Evolutionary conservation across 1,140 invertebrate genomes (phyloP), one percentile per base, ranked within the genome.

Genomic region (Oncopodura yosiiana): DNA sequence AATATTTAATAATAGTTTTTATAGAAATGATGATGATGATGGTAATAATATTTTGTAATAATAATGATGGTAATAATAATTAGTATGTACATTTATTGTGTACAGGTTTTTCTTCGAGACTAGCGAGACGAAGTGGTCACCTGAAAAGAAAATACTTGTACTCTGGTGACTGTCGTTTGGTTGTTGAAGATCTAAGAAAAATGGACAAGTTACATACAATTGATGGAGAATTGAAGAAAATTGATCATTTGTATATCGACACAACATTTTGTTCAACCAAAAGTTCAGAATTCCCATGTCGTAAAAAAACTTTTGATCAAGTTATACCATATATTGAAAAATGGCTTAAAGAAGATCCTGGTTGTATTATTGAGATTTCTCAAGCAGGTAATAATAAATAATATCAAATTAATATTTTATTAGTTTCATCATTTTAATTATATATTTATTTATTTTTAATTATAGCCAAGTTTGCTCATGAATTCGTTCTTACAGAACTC

Each of bases 81-180:
- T 32, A 26, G 38, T 0, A 4, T 48, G 49, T 55, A 0, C 38
- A 67, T 30, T 24, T 32, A 26, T 45, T 0, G 2, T 48, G 49
- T 55, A 0, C 38, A 67, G 66, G 66, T 83, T 84, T 67, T 59
- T 84, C 11, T 80, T 84, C 61, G 76, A 78, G n/a, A n/a, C n/a
- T n/a, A n/a, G n/a, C n/a, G n/a, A n/a, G n/a, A n/a, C n/a, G n/a
- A 69, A 74, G 58, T 36, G 58, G 68, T 27, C 56, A 70, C 32
- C n/a, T n/a, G n/a, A n/a, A n/a, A 60, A 66, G 18, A 67, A 66
- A 11, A 67, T 84, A 53, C 68, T n/a, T 86, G 4, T 83, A 80
- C 60, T 85, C 82, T 0, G 83, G 83, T 0, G 83, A 86, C 67
- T 84, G 82, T 67, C 71, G 82, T 62, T 73, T 82, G 6, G 70